A percentile compares a stretch with the other conserved stretches of the same genome.
phyloP scores from a whole-genome alignment of 2,113 vertebrate species.

The Megalops atlanticus region DNA sequence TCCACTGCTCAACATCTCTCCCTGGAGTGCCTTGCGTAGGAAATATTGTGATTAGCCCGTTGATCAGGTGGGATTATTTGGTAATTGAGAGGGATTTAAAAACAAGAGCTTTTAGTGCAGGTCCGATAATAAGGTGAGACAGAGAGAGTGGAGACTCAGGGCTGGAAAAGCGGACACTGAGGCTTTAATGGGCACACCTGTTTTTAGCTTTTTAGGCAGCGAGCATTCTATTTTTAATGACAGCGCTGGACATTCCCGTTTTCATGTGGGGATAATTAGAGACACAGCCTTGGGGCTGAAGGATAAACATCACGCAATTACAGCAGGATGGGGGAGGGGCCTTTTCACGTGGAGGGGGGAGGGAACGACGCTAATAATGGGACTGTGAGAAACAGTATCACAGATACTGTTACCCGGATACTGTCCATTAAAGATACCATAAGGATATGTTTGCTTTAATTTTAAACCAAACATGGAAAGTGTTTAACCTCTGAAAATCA shows the following conservation, averaged over 20 bases:
- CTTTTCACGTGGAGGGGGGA: constrained; percentile 20
- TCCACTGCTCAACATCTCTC: background rate
- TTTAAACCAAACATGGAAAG: constrained; percentile 4
- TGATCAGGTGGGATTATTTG: constrained; percentile 32
- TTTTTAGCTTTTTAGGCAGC: constrained; percentile 43
- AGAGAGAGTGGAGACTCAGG: background rate
- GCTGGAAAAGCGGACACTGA: constrained; percentile 20
- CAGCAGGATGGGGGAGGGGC: constrained; percentile 42
- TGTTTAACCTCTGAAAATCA: background rate
- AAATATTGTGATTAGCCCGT: background rate
- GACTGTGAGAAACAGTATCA: constrained; percentile 38
- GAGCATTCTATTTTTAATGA: constrained; percentile 53
- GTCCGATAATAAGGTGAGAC: constrained; percentile 25
- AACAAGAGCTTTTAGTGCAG: constrained; percentile 17
- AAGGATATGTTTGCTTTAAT: constrained; percentile 15
- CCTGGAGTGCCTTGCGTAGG: background rate
- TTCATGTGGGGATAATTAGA: constrained; percentile 51
- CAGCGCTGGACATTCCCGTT: constrained; percentile 43
- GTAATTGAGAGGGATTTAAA: constrained; percentile 13
- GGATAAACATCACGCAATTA: constrained; percentile 55
- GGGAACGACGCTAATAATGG: constrained; percentile 34
- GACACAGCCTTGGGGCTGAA: constrained; percentile 50
- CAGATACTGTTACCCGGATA: constrained; percentile 10
- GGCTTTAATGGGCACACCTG: constrained; percentile 59
- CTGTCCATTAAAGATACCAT: background rate